Conservation (phyloP, 1,140 invertebrate genomes). For the Littorina saxatilis region DNA sequence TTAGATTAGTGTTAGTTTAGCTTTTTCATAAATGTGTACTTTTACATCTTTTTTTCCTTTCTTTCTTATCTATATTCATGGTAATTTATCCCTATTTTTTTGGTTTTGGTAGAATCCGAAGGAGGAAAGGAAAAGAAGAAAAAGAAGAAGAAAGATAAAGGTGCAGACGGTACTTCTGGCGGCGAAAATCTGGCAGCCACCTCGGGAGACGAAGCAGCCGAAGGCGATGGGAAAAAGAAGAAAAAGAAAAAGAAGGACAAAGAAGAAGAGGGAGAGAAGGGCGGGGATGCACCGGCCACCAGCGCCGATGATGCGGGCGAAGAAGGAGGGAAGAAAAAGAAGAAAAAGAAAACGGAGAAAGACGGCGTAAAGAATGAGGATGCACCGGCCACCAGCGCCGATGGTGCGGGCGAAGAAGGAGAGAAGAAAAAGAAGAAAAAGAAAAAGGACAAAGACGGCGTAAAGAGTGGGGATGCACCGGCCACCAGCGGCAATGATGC, state of each 20-base stretch:
- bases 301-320: neutral
- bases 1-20: no score
- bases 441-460: conserved; percentile 11
- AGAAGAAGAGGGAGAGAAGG: neutral
- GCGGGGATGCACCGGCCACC: neutral
- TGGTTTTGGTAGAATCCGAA: no score
- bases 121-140: no score
- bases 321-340: conserved; percentile 16
- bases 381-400: neutral
- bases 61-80: no score
- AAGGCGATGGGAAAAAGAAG: conserved; percentile 20
- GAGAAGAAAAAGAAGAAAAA: conserved; percentile 27
- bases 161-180: no score
- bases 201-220: conserved; percentile 18
- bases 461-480: neutral
- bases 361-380: neutral
- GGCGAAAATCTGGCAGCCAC: no score
- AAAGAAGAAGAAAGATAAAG: no score
- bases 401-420: neutral
- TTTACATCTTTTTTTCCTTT: no score
- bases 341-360: conserved; percentile 30
- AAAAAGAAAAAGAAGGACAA: conserved; percentile 16
- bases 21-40: no score
- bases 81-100: no score
- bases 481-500: neutral